Evolutionary conservation across 2,797 vertebrate species (phyloP).

Genomic region (Anableps anableps): DNA sequence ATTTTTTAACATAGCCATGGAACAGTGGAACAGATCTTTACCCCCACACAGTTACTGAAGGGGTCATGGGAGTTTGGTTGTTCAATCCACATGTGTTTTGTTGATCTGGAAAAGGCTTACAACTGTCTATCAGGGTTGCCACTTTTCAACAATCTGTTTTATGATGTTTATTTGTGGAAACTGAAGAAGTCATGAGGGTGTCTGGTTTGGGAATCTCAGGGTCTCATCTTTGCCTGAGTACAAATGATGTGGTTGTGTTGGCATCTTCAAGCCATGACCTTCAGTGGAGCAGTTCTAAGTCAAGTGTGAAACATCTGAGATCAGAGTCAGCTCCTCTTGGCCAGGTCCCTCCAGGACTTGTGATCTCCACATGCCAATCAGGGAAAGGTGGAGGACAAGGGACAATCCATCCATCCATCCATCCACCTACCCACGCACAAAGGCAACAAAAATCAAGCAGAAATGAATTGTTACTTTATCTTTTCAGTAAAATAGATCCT

Average conservation of each 20-base stretch:
- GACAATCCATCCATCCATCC: neutral
- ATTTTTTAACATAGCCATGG: neutral
- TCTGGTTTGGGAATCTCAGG: neutral
- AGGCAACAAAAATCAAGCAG: constrained; percentile 5
- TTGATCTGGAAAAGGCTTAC: neutral
- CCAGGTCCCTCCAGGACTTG: neutral
- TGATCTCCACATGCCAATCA: neutral
- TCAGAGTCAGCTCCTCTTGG: neutral
- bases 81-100: neutral
- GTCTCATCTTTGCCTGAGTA: neutral
- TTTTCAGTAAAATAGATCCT: constrained; percentile 16
- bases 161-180: neutral
- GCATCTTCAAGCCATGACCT: neutral
- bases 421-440: neutral
- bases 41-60: neutral
- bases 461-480: constrained; percentile 21
- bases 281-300: neutral
- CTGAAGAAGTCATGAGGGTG: neutral
- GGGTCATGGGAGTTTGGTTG: neutral
- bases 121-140: neutral
- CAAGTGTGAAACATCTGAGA: neutral
- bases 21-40: neutral
- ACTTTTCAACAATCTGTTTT: neutral
- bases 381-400: neutral
- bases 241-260: neutral